These are phyloP conservation scores for Hassar affinis DNA, from an alignment of 2,113 vertebrate genomes.

Conservation along the genomic window DNA sequence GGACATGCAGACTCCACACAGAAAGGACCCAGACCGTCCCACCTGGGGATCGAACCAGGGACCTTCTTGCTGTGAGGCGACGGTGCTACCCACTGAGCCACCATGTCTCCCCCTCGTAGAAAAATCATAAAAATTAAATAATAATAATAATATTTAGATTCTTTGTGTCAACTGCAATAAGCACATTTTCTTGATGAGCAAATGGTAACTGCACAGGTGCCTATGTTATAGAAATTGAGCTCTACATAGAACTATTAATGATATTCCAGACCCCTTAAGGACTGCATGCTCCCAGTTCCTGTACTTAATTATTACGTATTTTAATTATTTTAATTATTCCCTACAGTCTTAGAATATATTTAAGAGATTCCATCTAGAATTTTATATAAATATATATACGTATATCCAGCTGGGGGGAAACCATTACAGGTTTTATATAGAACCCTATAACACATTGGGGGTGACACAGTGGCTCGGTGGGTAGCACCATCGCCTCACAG, in stretches of 20 bases:
- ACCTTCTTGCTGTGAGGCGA: too few species aligned
- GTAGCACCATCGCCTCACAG: too few species aligned
- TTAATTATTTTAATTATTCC: constrained; percentile 7
- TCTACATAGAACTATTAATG: background rate
- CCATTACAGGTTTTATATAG: background rate
- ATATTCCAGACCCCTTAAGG: background rate
- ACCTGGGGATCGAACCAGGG: too few species aligned
- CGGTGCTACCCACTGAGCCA: too few species aligned
- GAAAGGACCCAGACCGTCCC: too few species aligned
- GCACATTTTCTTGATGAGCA: background rate
- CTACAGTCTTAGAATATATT: background rate
- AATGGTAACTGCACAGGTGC: background rate
- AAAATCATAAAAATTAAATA: too few species aligned
- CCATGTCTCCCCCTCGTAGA: too few species aligned
- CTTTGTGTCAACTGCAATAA: too few species aligned
- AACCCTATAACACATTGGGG: background rate
- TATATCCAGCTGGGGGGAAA: background rate
- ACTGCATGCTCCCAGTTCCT: background rate
- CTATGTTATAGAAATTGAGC: background rate
- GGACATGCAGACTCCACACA: too few species aligned
- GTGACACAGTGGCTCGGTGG: too few species aligned
- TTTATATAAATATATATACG: background rate
- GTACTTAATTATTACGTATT: background rate
- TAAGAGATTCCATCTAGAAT: background rate
- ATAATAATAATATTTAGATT: too few species aligned